phyloP scores from a whole-genome alignment of 2,113 vertebrate species.

The Leucosticte australis region DNA sequence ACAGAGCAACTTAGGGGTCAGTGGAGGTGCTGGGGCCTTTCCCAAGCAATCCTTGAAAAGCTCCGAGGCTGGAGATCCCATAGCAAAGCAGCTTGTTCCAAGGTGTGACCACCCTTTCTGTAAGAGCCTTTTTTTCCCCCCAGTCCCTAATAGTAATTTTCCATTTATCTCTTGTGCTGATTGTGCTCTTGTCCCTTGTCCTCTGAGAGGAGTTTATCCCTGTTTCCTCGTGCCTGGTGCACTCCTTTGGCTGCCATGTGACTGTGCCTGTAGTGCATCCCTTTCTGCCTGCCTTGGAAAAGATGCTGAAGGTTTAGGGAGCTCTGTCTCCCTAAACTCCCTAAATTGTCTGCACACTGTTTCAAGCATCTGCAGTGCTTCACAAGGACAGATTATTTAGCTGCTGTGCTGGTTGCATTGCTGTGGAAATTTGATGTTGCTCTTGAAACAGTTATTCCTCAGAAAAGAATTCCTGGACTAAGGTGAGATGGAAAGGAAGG shows the following conservation, averaged over 20 bases:
- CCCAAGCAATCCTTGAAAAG: background rate
- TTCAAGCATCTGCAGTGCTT: background rate
- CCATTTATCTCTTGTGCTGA: rapidly evolving
- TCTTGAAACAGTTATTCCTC: background rate
- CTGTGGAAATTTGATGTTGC: background rate
- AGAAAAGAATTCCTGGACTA: background rate
- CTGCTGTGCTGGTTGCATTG: background rate
- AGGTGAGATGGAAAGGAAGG: background rate
- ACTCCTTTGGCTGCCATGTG: background rate
- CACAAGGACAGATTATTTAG: background rate
- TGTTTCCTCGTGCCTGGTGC: background rate
- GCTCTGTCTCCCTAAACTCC: background rate
- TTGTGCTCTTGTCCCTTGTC: background rate
- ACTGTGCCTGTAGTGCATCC: background rate
- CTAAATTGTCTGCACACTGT: background rate
- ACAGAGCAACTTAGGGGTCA: background rate
- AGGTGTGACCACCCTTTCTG: background rate
- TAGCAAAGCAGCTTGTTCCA: background rate
- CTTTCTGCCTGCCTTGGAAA: background rate
- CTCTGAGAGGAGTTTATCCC: background rate
- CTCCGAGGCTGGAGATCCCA: background rate
- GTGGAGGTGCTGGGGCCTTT: background rate
- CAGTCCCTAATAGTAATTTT: background rate
- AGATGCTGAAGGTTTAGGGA: background rate
- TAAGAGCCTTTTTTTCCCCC: rapidly evolving